Evolutionary conservation across 2,888 invertebrate genomes (phyloP), one percentile per base, ranked within the genome.

Genomic region (Calameuta pallipes): DNA sequence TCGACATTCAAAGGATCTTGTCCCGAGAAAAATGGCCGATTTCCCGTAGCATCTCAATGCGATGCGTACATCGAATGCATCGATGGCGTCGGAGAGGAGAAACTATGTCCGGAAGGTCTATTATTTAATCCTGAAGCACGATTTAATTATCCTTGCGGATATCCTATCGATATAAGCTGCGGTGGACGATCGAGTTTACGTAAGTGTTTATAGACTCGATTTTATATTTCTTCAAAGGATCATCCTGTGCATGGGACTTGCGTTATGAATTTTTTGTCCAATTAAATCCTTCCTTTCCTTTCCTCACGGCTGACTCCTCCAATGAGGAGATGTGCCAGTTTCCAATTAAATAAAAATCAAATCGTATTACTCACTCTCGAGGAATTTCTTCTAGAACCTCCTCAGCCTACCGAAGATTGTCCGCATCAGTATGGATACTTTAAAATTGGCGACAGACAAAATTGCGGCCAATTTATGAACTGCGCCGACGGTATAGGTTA

Each of bases 381-480:
- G 30, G 9, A 71, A n/a, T 23, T n/a, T 11, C 69, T 86, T 89
- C 1, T 90, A 96, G 96, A 96, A 88, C 93, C 95, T 3, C 91
- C 96, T 0, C 94, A 95, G 83, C 93, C 97, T 0, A 96, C 96
- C 0, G 95, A 95, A 0, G 95, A 95, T 12, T 97, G 97, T 84
- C 96, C 97, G 0, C 96, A 96, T 89, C 96, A 96, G 89, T 97
- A 95, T 86, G 97, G 97, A 0, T 96, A 96, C 91, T 97, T 94
- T 92, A 94, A 94, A 83, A 91, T 95, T 77, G 96, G 96, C 0
- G 95, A 95, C 85, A 86, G 91, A 3, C 89, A 91, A 1, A 93
- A 96, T 89, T 97, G 97, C 89, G 96, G 96, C 12, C 94, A 95
- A 86, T 97, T 96, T 90, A 95, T 95, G 92, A 97, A 95, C 88